Evolutionary conservation across 2,113 vertebrate species (phyloP), one percentile per base, ranked within the genome.

Genomic region (Poeciliopsis retropinna): DNA sequence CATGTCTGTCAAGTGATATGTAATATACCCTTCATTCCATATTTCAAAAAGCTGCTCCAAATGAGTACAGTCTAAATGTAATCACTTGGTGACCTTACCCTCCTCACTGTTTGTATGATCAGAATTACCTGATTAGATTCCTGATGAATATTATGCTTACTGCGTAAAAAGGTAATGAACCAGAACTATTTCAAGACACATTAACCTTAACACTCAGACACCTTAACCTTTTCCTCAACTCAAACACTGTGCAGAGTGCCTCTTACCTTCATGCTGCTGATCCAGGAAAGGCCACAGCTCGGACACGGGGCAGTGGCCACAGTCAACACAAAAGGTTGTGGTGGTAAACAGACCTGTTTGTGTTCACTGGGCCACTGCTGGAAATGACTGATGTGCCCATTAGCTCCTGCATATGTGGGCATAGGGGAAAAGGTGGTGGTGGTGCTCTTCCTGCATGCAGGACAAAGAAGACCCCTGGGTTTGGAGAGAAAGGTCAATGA

Each of bases 361-460:
- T 92, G 87, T 90, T 91, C 87, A 78, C 70, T 86, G 81, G 81
- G 79, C 85, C 47, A 19, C 83, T 85, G 84, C 64, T 74, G 83
- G 84, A 88, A 74, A 90, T 92, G 92, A 94, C 85, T 89, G 91
- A 92, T 93, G 87, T 87, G 78, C 83, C 82, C 90, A 91, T 92
- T 93, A 91, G 87, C 81, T 80, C 77, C 82, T 67, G 72, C 81
- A 73, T 31, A 31, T 31, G 30, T 75, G 70, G 80, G 86, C 80
- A 86, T 75, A 34, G 84, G 81, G 84, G 80, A 80, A 77, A 70
- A 41, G 83, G 76, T 76, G 70, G 8, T 13, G 64, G 28, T 5
- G 41, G 31, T 1, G 28, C 73, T 73, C 32, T 1, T 62, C 81
- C 81, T 83, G 80, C 47, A 73, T 30, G 64, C 70, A 72, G 81